A percentile compares a stretch with the other conserved stretches of the same genome.
Evolutionary conservation across 2,888 invertebrate species (phyloP).

Genomic region (Megalurothrips usitatus): DNA sequence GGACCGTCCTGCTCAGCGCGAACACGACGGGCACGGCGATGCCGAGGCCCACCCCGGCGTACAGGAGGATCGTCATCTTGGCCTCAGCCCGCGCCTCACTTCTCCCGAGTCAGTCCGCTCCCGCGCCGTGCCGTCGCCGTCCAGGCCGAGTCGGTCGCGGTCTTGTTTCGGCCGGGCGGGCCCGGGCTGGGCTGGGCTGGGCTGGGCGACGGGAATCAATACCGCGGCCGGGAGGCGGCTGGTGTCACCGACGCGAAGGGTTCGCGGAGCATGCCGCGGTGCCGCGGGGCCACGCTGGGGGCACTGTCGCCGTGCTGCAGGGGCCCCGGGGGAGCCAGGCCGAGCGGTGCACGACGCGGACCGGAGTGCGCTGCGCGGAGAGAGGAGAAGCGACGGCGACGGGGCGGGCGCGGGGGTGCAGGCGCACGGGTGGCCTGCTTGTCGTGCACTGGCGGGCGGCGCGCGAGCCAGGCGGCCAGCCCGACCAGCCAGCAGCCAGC

Average conservation of each 20-base stretch:
- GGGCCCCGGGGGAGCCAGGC: not conserved
- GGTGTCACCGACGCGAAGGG: not conserved
- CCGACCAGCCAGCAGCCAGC: not conserved
- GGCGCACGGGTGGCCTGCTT: too few species aligned
- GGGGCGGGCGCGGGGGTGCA: too few species aligned
- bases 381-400: too few species aligned
- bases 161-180: not conserved
- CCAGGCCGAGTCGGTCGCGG: not conserved
- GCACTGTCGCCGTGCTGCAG: not conserved
- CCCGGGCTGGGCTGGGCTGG: not conserved
- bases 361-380: not conserved
- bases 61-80: not conserved
- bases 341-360: not conserved
- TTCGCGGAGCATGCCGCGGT: not conserved
- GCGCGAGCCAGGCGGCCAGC: not conserved
- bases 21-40: constrained; percentile 19
- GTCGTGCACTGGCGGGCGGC: not conserved
- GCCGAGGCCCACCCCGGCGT: constrained; percentile 10
- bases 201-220: not conserved
- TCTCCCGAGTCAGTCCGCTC: not conserved
- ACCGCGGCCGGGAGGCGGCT: not conserved
- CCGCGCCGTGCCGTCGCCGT: not conserved
- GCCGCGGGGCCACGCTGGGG: not conserved
- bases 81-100: not conserved
- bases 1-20: constrained; percentile 59